Base-by-base conservation (phyloP, 2,888 invertebrate genomes). In the Dryobota labecula region DNA sequence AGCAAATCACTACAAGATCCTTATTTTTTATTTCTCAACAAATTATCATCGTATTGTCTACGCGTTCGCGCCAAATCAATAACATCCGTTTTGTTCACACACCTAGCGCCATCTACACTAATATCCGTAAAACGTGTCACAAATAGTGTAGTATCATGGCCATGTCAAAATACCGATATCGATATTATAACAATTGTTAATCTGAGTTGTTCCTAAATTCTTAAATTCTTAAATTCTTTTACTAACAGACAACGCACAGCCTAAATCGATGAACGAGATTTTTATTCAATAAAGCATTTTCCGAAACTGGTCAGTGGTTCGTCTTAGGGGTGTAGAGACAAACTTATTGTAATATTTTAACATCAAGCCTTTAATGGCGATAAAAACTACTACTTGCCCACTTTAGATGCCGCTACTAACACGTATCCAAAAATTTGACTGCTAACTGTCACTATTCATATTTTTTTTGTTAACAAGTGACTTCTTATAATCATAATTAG, bases 31-130 rank as follows among this genome's bases (percentile, higher is more conserved):
- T 41, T 68, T 56, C n/a, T 49, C 58, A 58, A 53, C 36, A 69
- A 45, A 51, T 54, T 57, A 20, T 33, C 64, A 54, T 73, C 24
- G 30, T 47, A 45, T 36, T 20, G 54, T 62, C 53, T 27, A 53
- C 70, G 30, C 54, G 77, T 76, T 77, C 78, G 79, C 84, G 84
- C 84, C 84, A 84, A 84, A 84, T 84, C 84, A 85, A 85, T 85
- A 85, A 82, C 82, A 80, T 80, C 80, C 67, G 76, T 70, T 70
- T 67, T 30, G 66, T 30, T 53, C 11, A 9, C 11, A n/a, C 65
- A 51, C 18, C 30, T 68, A 82, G 51, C 82, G 88, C 84, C 87
- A 87, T 84, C 88, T 88, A 66, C 20, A 63, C 11, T 24, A 27
- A 0, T 30, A 33, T 11, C 13, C 7, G 6, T 20, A 41, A 47